A percentile compares a stretch with the other conserved stretches of the same genome.
phyloP scores from a whole-genome alignment of 2,797 vertebrate species.

The Malurus splendens region DNA sequence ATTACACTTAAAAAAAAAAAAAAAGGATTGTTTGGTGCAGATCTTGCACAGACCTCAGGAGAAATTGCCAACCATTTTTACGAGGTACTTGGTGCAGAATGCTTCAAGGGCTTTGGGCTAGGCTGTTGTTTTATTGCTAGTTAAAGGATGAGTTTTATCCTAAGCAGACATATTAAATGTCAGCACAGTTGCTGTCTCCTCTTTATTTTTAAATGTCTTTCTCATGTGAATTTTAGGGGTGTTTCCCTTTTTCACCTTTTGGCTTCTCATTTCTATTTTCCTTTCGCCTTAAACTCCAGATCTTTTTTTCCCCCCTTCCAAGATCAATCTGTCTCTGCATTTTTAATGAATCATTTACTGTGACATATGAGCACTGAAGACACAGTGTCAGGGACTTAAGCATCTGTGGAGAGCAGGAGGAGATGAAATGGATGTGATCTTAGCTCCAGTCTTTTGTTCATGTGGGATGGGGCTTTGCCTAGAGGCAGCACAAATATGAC shows the following conservation, averaged over 20 bases:
- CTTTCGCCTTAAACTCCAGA: neutral
- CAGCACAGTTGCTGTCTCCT: conserved; percentile 12
- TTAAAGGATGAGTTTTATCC: conserved; percentile 26
- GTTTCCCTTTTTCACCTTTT: neutral
- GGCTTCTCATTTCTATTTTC: neutral
- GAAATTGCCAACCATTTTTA: neutral
- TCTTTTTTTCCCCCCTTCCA: neutral
- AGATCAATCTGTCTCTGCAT: conserved; percentile 45
- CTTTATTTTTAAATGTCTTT: neutral
- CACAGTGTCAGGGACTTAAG: neutral
- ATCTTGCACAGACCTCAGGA: neutral
- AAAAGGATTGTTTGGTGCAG: neutral
- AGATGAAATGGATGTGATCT: conserved; percentile 28
- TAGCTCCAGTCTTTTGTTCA: conserved; percentile 9
- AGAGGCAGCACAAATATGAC: conserved; percentile 25
- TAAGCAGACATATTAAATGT: neutral
- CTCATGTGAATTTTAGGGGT: neutral
- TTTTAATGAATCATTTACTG: conserved; percentile 51
- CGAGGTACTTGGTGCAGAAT: neutral
- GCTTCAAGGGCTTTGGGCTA: neutral
- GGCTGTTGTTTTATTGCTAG: conserved; percentile 8
- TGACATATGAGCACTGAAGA: conserved; percentile 28
- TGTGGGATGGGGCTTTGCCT: conserved; percentile 32
- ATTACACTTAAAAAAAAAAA: neutral
- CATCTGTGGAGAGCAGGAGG: conserved; percentile 17